These are phyloP conservation scores for Epizoanthus rinbou DNA, from an alignment of 92 coral and sea anemone species.

Conservation along the genomic window DNA sequence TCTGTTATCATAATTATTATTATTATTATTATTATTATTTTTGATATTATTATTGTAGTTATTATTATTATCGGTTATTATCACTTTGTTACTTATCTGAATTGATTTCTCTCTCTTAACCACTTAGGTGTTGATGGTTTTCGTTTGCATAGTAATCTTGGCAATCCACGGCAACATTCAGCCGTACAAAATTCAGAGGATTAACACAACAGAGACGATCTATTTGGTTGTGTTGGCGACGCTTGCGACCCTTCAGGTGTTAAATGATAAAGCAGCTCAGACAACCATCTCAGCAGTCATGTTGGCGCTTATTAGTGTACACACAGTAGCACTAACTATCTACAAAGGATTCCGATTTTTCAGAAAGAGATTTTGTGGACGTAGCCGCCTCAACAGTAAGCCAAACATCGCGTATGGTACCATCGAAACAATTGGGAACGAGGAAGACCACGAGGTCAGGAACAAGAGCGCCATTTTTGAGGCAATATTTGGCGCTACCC, in stretches of 20 bases:
- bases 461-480: conserved; percentile 55
- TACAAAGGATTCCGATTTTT: conserved; percentile 65
- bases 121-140: conserved; percentile 66
- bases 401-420: conserved; percentile 55
- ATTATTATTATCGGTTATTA: too few relatives aligned
- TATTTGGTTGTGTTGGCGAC: conserved; percentile 72
- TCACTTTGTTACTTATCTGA: background rate
- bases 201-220: conserved; percentile 85
- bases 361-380: conserved; percentile 44
- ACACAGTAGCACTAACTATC: conserved; percentile 43
- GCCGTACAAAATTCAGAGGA: conserved; percentile 76
- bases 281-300: conserved; percentile 41
- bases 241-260: conserved; percentile 69
- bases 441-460: conserved; percentile 40
- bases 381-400: conserved; percentile 23
- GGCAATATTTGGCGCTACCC: conserved; percentile 50
- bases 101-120: conserved; percentile 4
- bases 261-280: conserved; percentile 49
- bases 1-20: too few relatives aligned
- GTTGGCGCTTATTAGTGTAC: conserved; percentile 47
- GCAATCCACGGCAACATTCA: conserved; percentile 84
- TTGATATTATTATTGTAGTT: too few relatives aligned
- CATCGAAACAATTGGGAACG: background rate
- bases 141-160: conserved; percentile 60
- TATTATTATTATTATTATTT: too few relatives aligned